Evolutionary conservation across 2,113 vertebrate species (phyloP).

Genomic region (Pteropus alecto): DNA sequence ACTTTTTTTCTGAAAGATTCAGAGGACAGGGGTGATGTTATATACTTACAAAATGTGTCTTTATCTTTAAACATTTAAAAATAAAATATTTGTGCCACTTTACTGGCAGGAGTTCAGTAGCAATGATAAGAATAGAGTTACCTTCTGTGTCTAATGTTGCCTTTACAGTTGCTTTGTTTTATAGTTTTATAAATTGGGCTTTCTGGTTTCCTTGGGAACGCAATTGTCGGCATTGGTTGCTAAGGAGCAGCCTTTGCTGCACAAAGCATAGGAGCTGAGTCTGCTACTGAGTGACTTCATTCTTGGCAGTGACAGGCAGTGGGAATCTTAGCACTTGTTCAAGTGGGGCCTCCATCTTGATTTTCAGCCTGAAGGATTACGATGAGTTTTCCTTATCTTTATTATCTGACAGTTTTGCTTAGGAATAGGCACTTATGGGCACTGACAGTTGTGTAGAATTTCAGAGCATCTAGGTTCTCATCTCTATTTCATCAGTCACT

Average conservation of each 20-base stretch:
- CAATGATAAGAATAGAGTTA: conserved; percentile 40
- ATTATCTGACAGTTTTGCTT: not conserved
- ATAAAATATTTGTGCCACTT: not conserved
- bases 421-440: not conserved
- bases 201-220: conserved; percentile 90
- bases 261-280: conserved; percentile 84
- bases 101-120: not conserved
- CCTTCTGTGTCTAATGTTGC: conserved; percentile 52
- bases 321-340: conserved; percentile 67
- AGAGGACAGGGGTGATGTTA: not conserved
- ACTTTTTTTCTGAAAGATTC: not conserved
- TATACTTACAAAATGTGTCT: not conserved
- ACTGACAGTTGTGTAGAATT: not conserved
- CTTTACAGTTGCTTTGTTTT: conserved; percentile 81
- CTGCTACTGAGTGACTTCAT: conserved; percentile 87
- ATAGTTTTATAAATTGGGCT: conserved; percentile 81
- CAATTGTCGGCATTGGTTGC: conserved; percentile 91
- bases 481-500: not conserved
- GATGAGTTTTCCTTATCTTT: not conserved
- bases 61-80: conserved; percentile 16
- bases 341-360: conserved; percentile 75
- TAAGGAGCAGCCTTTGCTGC: conserved; percentile 91
- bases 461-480: not conserved
- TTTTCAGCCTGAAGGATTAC: conserved; percentile 54
- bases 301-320: conserved; percentile 72